These are phyloP conservation scores for Catamblyrhynchus diadema DNA, from an alignment of 2,797 vertebrate genomes.

Conservation along the genomic window DNA sequence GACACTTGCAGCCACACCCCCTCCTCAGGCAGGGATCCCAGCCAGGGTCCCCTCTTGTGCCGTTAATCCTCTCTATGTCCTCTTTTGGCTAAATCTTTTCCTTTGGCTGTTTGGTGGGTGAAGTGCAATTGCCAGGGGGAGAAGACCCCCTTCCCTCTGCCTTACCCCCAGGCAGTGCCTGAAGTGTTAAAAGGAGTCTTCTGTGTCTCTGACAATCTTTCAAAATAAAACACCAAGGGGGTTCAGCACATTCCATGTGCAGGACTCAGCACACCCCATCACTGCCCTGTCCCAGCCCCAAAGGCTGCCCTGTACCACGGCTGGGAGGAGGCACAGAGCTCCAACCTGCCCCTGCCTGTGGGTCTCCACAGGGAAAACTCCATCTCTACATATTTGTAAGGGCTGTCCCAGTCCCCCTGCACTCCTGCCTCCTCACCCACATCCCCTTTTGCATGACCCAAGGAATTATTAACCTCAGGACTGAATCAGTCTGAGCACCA, in stretches of 20 bases:
- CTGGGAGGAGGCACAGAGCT: neutral
- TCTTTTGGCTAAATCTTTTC: neutral
- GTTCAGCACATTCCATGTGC: neutral
- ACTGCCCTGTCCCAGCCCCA: neutral
- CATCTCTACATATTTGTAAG: neutral
- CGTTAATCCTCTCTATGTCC: too few species aligned
- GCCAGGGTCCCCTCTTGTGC: neutral
- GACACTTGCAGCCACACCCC: neutral
- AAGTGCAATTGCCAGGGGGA: neutral
- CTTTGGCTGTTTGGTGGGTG: neutral
- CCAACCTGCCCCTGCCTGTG: neutral
- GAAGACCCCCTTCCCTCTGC: neutral
- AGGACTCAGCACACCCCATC: accelerated
- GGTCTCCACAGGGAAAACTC: neutral
- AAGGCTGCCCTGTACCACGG: neutral
- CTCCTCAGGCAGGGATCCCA: neutral
- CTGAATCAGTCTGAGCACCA: neutral
- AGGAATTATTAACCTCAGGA: neutral
- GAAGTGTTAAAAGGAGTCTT: neutral
- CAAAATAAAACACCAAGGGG: neutral
- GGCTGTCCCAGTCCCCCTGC: neutral
- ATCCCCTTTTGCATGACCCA: neutral
- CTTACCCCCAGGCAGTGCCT: neutral
- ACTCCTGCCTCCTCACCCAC: neutral
- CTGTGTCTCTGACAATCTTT: accelerated